Base-by-base conservation (phyloP, 2,888 invertebrate species). In the Morpho achilles region DNA sequence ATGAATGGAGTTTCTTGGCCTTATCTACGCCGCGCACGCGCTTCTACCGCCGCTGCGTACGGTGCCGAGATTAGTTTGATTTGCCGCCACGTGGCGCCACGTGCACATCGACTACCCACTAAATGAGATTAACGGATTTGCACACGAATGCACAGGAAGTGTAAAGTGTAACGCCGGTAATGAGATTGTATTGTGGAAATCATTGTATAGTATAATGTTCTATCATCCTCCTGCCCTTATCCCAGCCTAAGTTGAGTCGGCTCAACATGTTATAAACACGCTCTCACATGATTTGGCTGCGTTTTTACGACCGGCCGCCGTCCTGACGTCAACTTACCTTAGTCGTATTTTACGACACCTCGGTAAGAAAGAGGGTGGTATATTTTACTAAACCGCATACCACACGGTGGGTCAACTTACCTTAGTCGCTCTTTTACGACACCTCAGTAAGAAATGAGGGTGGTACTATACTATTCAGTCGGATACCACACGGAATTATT, bases 61-160 rank as follows among this genome's bases (percentile, higher is more conserved):
- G 81, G 78, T 77, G 71, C 76, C 75, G 76, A 89, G 90, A 89
- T 90, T 89, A 88, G 86, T 88, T 88, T 77, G 85, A 88, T 89
- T 87, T 82, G 74, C 72, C 65, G 87, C 76, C 88, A 87, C 89
- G 89, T 84, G 89, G 82, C 88, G 88, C 84, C 88, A 85, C 89
- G 90, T 88, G 89, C 80, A 69, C 67, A 60, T 63, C 67, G 72
- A 75, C 79, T 82, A 82, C 85, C 85, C 86, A 78, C 85, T 77
- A 85, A 88, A 89, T 85, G 80, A 90, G 89, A 90, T 90, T 90
- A 90, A 83, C 87, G 87, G 90, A 90, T 90, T 89, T 89, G 85
- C 86, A 89, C 89, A 87, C 84, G 84, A 89, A 87, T 87, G 77
- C 75, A 77, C 87, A 86, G 89, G 89, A 90, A 88, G 89, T 89